Base-by-base conservation (phyloP, 2,888 invertebrate species). In the Clitarchus hookeri region DNA sequence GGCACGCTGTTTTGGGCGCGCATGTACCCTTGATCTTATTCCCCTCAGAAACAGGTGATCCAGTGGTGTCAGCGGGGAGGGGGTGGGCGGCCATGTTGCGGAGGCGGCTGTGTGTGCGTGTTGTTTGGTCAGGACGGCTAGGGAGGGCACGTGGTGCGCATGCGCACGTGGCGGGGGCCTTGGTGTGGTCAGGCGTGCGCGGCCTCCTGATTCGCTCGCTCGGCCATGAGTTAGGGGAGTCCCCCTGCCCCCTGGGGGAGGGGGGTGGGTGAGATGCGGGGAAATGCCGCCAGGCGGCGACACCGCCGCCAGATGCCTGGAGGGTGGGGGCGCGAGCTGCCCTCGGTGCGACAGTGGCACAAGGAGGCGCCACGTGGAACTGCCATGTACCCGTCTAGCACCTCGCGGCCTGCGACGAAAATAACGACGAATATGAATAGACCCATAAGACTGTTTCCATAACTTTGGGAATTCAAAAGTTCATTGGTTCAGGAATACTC, bases 181-280 rank as follows among this genome's bases (percentile, higher is more conserved):
- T 16, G 23, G 0, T 82, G 82, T 82, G 82, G 82, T 82, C 82
- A 82, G 44, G 44, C 82, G 44, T 23, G 82, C 36, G 36, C 82
- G 82, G 82, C 82, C 82, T 82, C 82, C 82, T 82, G 82, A 82
- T 82, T 82, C 82, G 82, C 82, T 82, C 82, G 82, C 82, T 82
- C 82, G 82, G 82, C 82, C 82, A 65, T 65, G 65, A 65, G 65
- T 65, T 65, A 65, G 65, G 65, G 65, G 65, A 65, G 65, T 19
- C 65, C 12, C 65, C 23, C 23, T 23, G 8, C 3, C 23, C 23
- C n/a, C 65, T 11, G 82, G 11, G 82, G 27, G 65, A 23, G 19
- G n/a, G n/a, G 8, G 26, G 27, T 25, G 27, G 36, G 82, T 8
- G 82, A 82, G 82, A 16, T 82, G 19, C 82, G 27, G n/a, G 82